Conservation (phyloP, 2,797 vertebrate species). For the Nyctibius grandis region DNA sequence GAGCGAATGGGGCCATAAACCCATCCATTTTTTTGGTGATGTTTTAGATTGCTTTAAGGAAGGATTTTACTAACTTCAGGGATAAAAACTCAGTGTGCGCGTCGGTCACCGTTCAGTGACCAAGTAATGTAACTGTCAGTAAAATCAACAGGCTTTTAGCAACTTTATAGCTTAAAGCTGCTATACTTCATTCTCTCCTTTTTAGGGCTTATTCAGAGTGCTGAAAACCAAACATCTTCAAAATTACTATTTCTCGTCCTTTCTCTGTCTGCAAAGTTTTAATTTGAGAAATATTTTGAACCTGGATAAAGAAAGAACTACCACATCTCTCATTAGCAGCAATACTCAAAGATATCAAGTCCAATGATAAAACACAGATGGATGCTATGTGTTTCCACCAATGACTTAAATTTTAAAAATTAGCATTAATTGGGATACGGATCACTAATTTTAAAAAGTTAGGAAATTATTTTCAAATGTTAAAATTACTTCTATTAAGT, state of each 20-base stretch:
- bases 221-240: background rate
- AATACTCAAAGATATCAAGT: background rate
- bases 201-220: background rate
- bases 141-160: background rate
- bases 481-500: background rate
- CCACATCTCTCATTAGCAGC: background rate
- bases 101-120: rapidly evolving
- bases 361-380: background rate
- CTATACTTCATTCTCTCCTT: background rate
- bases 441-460: background rate
- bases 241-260: background rate
- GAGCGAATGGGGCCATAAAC: background rate
- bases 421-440: background rate
- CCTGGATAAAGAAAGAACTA: background rate
- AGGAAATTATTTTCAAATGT: background rate
- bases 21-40: background rate
- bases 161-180: background rate
- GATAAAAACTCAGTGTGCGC: background rate
- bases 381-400: rapidly evolving
- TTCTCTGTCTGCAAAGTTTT: background rate
- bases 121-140: rapidly evolving
- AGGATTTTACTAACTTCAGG: background rate
- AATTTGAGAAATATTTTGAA: background rate
- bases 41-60: background rate
- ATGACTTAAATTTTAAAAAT: background rate